Evolutionary conservation across 2,888 invertebrate genomes (phyloP).

Genomic region (Athalia cordata): DNA sequence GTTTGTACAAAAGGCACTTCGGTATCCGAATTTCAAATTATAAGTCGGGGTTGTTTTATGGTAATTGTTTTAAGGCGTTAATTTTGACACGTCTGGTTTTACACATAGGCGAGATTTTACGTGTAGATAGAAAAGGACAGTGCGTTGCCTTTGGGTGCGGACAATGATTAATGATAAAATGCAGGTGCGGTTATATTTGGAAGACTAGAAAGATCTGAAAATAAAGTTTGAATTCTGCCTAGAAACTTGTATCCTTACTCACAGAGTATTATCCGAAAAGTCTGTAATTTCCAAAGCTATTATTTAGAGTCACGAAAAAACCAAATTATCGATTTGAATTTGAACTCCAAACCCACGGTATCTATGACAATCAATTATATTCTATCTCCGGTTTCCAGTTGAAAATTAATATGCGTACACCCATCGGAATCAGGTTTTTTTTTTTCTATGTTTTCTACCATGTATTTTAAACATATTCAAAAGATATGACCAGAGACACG

Average conservation of each 20-base stretch:
- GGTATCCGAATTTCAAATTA: constrained; percentile 24
- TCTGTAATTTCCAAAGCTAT: too few relatives aligned
- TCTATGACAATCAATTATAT: constrained; percentile 23
- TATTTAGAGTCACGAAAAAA: too few relatives aligned
- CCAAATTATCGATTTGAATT: too few relatives aligned
- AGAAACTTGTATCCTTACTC: too few relatives aligned
- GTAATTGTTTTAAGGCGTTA: constrained; percentile 27
- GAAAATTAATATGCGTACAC: background rate
- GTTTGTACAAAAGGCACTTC: background rate
- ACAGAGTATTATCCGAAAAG: too few relatives aligned
- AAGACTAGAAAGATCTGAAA: too few relatives aligned
- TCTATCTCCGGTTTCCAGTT: constrained; percentile 13
- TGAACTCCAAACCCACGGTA: too few relatives aligned
- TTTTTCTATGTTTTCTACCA: background rate
- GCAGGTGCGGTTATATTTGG: too few relatives aligned
- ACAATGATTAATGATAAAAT: too few relatives aligned
- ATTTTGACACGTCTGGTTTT: constrained; percentile 41
- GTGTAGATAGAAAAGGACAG: constrained; percentile 5
- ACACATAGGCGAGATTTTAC: constrained; percentile 26
- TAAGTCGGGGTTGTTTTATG: constrained; percentile 30
- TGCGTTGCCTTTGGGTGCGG: background rate
- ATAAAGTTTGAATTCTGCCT: too few relatives aligned
- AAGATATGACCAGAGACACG: background rate
- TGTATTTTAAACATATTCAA: background rate
- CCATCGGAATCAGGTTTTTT: background rate